Percentiles rank a stretch among this genome's conserved stretches.
These are phyloP conservation scores for Desoria tigrina DNA, from an alignment of 2,888 invertebrate genomes.

Conservation along the genomic window DNA sequence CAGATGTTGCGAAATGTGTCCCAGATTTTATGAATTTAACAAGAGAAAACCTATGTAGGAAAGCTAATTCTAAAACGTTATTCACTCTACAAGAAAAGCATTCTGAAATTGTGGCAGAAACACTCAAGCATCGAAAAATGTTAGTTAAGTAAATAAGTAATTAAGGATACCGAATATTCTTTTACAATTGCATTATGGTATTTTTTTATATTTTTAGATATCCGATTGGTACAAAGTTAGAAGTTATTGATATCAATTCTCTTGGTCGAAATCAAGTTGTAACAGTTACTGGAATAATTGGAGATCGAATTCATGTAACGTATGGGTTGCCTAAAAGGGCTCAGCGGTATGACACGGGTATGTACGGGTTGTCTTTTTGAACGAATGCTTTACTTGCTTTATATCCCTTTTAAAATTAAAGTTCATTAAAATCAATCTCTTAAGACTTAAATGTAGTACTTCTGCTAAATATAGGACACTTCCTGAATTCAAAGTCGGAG, in stretches of 20 bases:
- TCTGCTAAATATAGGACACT: constrained; percentile 1
- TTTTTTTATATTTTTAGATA: neutral
- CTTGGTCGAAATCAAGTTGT: constrained; percentile 14
- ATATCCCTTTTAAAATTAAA: no score
- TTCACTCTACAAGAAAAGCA: no score
- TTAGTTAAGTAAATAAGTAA: no score
- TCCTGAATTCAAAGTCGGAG: constrained; percentile 33
- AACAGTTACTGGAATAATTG: constrained; percentile 21
- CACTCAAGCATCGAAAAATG: no score
- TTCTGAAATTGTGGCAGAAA: no score
- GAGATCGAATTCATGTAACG: constrained; percentile 30
- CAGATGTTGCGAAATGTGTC: no score
- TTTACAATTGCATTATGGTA: neutral
- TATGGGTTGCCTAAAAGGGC: constrained; percentile 1
- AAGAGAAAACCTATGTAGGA: no score
- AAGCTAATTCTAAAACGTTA: no score
- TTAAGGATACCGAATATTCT: neutral
- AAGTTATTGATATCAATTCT: constrained; percentile 25
- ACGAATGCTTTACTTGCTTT: no score
- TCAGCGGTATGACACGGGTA: neutral
- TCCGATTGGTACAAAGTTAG: neutral
- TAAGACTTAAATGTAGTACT: no score
- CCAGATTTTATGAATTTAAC: no score
- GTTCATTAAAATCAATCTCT: neutral
- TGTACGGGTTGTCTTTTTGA: no score